Evolutionary conservation across 2,888 invertebrate species (phyloP), one percentile per base, ranked within the genome.

Genomic region (Nomada ferruginata): DNA sequence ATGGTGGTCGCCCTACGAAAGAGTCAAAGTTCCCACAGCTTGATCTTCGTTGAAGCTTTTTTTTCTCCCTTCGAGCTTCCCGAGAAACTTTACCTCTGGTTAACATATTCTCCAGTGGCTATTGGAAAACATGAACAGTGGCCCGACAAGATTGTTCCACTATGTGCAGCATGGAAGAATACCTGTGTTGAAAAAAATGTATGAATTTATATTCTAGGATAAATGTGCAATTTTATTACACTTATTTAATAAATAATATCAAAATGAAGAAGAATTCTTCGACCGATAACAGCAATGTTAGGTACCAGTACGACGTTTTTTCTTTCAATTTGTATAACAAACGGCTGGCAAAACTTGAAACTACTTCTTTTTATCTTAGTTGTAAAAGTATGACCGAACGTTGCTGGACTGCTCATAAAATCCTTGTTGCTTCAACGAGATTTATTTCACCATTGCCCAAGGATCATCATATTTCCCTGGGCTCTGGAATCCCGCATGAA

Each of bases 391-490:
- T 29, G 55, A 52, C 23, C 42, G 23, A 5, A 53, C n/a, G 64
- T 47, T 26, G 52, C 29, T 7, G 44, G 52, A 23, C 36, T 13
- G 64, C 64, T 84, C 69, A 71, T 77, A 83, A 83, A 85, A 83
- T 83, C 70, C 79, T 69, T 71, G 61, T 68, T 79, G 79, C 60
- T 42, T 29, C 52, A 65, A 20, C 55, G 73, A 83, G 81, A 87
- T 84, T 85, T 75, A 84, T 70, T 53, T 77, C 42, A 60, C 29
- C 20, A 53, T 59, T 82, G 78, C 65, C 76, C 70, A 70, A 77
- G 84, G 84, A 85, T 87, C 83, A 87, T 85, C 78, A 82, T 86
- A 85, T 84, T 85, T 87, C 79, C 83, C 84, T 71, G 53, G 75
- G 64, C 76, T 65, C 77, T 76, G 66, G 78, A 76, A 84, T 70